Evolutionary conservation across 2,797 vertebrate species (phyloP).

Genomic region (Anniella stebbinsi): DNA sequence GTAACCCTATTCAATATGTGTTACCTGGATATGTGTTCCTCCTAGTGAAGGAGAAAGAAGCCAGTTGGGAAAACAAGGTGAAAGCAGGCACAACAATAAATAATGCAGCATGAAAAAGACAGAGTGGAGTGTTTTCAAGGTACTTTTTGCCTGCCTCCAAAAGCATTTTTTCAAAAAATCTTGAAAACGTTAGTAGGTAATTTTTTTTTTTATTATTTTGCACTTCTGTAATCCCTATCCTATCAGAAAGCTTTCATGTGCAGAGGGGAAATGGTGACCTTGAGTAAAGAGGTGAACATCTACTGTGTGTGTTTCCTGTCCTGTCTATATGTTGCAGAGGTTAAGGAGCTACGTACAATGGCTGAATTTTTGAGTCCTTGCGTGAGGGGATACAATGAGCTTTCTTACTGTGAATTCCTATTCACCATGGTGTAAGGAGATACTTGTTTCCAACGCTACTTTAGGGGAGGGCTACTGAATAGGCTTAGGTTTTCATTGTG

Average conservation of each 20-base stretch:
- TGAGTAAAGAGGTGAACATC: not conserved
- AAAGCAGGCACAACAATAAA: not conserved
- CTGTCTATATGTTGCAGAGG: not conserved
- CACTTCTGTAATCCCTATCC: too few species aligned
- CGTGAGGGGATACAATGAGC: conserved; percentile 32
- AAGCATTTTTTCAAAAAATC: not conserved
- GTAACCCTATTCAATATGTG: not conserved
- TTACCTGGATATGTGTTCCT: too few species aligned
- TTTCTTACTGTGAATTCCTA: not conserved
- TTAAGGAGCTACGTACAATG: conserved; percentile 27
- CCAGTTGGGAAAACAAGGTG: not conserved
- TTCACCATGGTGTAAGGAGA: not conserved
- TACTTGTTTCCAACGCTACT: not conserved
- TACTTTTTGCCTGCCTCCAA: not conserved
- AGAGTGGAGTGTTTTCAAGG: not conserved
- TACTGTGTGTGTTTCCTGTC: not conserved
- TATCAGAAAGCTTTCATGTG: not conserved
- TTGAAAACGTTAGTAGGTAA: not conserved
- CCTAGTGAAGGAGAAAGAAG: not conserved
- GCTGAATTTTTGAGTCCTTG: not conserved
- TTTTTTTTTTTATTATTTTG: too few species aligned
- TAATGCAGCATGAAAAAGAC: not conserved
- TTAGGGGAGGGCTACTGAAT: too few species aligned
- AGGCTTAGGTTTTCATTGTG: too few species aligned
- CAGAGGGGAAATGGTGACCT: conserved; percentile 14